Evolutionary conservation across 2,113 vertebrate genomes (phyloP).

Genomic region (Actenoides hombroni): DNA sequence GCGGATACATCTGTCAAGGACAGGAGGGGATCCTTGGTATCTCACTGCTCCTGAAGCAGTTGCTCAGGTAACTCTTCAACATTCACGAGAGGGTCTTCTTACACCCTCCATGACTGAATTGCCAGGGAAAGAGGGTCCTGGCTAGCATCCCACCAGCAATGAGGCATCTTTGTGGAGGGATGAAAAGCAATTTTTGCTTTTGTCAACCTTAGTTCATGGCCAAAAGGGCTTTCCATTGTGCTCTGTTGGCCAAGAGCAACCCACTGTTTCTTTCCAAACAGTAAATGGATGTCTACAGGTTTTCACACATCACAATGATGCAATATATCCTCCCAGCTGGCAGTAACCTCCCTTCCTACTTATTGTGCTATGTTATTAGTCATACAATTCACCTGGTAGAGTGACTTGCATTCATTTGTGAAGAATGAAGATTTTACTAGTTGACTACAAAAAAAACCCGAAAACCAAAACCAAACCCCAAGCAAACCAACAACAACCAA

Average conservation of each 20-base stretch:
- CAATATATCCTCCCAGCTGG: neutral
- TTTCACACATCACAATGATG: neutral
- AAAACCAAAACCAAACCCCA: neutral
- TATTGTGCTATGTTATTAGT: neutral
- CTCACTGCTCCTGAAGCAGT: neutral
- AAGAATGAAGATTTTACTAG: conserved; percentile 60
- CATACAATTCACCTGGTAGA: neutral
- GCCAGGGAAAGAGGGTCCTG: neutral
- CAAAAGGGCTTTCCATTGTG: neutral
- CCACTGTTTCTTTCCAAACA: neutral
- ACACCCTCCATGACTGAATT: neutral
- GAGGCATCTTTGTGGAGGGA: neutral
- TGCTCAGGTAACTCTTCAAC: neutral
- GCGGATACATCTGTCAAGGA: neutral
- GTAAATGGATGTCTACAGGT: neutral
- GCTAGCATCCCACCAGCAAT: neutral
- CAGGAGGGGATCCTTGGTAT: neutral
- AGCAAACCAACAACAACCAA: too few relatives aligned
- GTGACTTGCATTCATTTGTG: conserved; percentile 32
- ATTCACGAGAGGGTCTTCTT: neutral
- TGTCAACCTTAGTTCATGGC: neutral
- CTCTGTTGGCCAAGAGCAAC: neutral
- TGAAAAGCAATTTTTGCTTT: neutral
- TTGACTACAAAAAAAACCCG: neutral
- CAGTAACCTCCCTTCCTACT: neutral